Evolutionary conservation across 2,113 vertebrate species (phyloP).

Genomic region (Erinaceus europaeus): DNA sequence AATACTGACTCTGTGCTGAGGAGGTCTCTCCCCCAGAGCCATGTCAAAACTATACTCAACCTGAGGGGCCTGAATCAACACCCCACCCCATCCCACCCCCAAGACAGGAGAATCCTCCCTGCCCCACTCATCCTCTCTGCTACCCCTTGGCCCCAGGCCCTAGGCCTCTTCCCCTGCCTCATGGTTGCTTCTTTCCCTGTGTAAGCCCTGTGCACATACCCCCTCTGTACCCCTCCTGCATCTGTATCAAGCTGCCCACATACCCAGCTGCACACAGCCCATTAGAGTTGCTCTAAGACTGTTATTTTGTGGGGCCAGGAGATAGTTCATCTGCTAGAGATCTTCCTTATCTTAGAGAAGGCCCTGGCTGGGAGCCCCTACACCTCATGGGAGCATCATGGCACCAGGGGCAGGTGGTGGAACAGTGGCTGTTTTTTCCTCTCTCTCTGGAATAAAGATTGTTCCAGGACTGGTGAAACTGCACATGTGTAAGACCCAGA

Average conservation of each 20-base stretch:
- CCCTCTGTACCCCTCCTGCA: not conserved
- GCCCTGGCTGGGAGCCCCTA: too few relatives aligned
- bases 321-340: too few relatives aligned
- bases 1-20: not conserved
- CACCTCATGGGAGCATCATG: too few relatives aligned
- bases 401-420: too few relatives aligned
- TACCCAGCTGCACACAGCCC: not conserved
- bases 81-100: not conserved
- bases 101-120: too few relatives aligned
- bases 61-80: not conserved
- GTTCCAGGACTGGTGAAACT: too few relatives aligned
- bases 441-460: too few relatives aligned
- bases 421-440: too few relatives aligned
- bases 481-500: too few relatives aligned
- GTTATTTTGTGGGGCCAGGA: not conserved
- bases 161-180: not conserved
- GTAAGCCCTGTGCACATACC: too few relatives aligned
- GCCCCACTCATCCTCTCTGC: accelerated
- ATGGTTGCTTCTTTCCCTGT: not conserved
- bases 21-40: not conserved
- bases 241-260: too few relatives aligned
- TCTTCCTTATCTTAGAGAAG: too few relatives aligned
- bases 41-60: not conserved
- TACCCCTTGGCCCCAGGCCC: accelerated
- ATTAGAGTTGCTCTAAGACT: not conserved